Evolutionary conservation across 2,797 vertebrate genomes (phyloP).

Genomic region (Spinus olivaceus): DNA sequence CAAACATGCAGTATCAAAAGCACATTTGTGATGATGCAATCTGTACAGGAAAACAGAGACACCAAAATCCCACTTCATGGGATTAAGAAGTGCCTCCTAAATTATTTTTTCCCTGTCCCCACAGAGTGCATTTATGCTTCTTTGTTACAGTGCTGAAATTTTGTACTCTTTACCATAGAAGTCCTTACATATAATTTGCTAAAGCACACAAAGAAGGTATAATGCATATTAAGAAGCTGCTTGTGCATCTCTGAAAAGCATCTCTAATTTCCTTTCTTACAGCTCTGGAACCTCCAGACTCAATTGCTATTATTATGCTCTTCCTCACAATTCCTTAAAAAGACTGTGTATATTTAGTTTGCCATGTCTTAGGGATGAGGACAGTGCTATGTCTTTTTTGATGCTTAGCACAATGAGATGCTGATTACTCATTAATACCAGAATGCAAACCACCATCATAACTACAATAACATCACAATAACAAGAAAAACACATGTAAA

Average conservation of each 20-base stretch:
- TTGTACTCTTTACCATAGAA: background rate
- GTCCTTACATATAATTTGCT: background rate
- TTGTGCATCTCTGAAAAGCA: background rate
- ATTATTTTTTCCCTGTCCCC: background rate
- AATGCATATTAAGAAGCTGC: background rate
- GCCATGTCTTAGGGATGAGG: background rate
- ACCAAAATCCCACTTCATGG: background rate
- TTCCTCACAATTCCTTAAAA: background rate
- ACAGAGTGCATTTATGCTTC: background rate
- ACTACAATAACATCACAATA: background rate
- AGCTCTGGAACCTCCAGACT: background rate
- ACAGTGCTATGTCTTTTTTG: background rate
- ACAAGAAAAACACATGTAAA: slow-evolving; percentile 14
- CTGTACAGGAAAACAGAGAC: background rate
- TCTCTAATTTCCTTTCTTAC: background rate
- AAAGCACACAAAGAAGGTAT: background rate
- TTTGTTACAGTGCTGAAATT: background rate
- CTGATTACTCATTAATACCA: background rate
- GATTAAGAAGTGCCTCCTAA: background rate
- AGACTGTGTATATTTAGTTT: background rate
- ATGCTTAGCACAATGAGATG: background rate
- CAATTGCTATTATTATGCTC: background rate
- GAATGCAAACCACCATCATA: background rate
- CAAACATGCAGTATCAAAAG: background rate
- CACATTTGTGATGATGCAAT: background rate